A percentile compares a stretch with the other conserved stretches of the same genome.
These are phyloP conservation scores for Eubasilissa regina DNA, from an alignment of 1,140 invertebrate genomes.

Conservation along the genomic window DNA sequence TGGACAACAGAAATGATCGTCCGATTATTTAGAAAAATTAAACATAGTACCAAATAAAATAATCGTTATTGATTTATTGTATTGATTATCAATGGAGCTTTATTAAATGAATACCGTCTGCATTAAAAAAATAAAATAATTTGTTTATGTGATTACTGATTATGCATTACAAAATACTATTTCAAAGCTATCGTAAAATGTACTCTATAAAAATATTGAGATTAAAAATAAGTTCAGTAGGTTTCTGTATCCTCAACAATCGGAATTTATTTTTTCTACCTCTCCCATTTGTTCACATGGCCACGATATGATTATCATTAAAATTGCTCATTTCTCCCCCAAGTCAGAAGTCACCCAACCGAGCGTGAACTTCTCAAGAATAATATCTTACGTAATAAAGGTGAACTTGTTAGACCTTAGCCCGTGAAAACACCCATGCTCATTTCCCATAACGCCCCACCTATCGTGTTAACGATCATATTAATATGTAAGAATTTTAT, in stretches of 20 bases:
- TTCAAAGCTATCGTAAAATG: not conserved
- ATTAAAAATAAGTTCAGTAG: not conserved
- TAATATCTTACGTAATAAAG: constrained; percentile 65
- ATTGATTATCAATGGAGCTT: no score
- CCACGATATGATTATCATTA: constrained; percentile 8
- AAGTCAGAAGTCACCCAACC: constrained; percentile 49
- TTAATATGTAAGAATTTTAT: constrained; percentile 45
- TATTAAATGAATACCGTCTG: no score
- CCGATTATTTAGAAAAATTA: no score
- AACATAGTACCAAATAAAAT: no score
- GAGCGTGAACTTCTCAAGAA: constrained; percentile 65
- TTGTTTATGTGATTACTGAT: no score
- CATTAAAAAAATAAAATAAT: no score
- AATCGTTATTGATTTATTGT: no score
- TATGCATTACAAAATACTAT: not conserved
- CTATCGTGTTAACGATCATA: constrained; percentile 68
- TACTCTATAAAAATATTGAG: no score
- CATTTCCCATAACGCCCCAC: constrained; percentile 73
- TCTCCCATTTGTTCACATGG: constrained; percentile 11
- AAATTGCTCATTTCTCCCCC: not conserved
- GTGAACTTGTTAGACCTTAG: constrained; percentile 52
- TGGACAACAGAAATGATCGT: no score
- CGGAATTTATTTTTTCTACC: not conserved
- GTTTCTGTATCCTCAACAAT: not conserved
- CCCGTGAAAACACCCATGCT: constrained; percentile 64